A percentile compares a stretch with the other conserved stretches of the same genome.
Conservation (phyloP, 2,113 vertebrate genomes). For the Solea senegalensis region DNA sequence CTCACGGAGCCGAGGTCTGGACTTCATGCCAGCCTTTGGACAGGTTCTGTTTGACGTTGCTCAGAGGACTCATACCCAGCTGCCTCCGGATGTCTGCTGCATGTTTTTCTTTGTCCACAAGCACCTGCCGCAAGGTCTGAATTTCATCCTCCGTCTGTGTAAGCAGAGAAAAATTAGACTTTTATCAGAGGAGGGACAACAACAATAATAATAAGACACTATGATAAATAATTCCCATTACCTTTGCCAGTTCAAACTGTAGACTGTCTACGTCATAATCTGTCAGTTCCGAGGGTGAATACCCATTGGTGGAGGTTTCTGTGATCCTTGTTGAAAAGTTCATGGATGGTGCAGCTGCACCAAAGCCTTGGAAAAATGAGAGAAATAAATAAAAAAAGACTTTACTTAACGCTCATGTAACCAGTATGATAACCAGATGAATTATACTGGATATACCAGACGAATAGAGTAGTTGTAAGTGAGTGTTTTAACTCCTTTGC, state of each 20-base stretch:
- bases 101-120: constrained; percentile 91
- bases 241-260: constrained; percentile 88
- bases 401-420: too few species aligned
- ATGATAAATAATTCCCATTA: constrained; percentile 33
- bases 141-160: constrained; percentile 95
- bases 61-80: constrained; percentile 88
- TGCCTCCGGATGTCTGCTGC: constrained; percentile 91
- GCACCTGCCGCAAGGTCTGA: constrained; percentile 90
- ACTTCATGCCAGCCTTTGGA: constrained; percentile 93
- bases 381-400: background rate
- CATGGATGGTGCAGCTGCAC: constrained; percentile 76
- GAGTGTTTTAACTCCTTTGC: too few species aligned
- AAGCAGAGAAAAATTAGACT: background rate
- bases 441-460: too few species aligned
- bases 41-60: constrained; percentile 89
- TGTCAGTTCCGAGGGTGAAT: constrained; percentile 77
- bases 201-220: background rate
- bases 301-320: constrained; percentile 42
- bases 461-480: background rate
- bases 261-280: constrained; percentile 87
- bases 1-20: constrained; percentile 92
- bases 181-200: background rate
- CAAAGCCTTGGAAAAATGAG: constrained; percentile 78
- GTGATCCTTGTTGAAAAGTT: constrained; percentile 79
- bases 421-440: background rate